Evolutionary conservation across 2,797 vertebrate species (phyloP).

Genomic region (Malacoctenus gilli): DNA sequence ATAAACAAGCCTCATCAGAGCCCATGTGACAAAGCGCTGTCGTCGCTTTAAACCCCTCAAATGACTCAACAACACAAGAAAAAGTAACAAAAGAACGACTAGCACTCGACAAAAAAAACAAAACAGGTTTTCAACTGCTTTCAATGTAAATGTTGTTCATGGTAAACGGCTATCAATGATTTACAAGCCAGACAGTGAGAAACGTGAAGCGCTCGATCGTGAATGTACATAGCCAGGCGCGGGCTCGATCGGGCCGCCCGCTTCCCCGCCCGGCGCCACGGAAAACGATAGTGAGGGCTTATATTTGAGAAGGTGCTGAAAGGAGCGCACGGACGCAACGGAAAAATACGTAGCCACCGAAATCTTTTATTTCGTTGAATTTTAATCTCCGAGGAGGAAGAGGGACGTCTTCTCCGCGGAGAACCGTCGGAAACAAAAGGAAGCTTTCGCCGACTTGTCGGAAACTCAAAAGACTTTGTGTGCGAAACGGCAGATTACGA

Average conservation of each 20-base stretch:
- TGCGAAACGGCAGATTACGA: constrained; percentile 12
- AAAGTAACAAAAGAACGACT: constrained; percentile 31
- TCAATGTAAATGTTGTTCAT: constrained; percentile 60
- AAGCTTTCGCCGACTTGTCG: too few species aligned
- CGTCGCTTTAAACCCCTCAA: constrained; percentile 31
- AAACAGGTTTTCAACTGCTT: constrained; percentile 36
- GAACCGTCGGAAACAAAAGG: too few species aligned
- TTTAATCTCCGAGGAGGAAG: too few species aligned
- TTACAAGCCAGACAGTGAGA: constrained; percentile 62
- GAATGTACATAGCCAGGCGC: constrained; percentile 55
- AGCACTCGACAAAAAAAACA: constrained; percentile 50
- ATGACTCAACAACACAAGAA: constrained; percentile 33
- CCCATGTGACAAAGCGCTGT: constrained; percentile 45
- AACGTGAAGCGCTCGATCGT: constrained; percentile 59
- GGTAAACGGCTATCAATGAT: constrained; percentile 55
- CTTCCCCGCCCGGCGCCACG: too few species aligned
- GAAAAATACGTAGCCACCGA: too few species aligned
- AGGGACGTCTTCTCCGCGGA: too few species aligned
- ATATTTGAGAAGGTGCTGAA: constrained; percentile 56
- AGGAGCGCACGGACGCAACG: constrained; percentile 47
- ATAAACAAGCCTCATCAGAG: constrained; percentile 48
- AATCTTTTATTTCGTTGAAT: too few species aligned
- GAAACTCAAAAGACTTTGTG: too few species aligned
- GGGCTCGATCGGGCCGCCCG: constrained; percentile 14
- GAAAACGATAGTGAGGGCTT: too few species aligned